Evolutionary conservation across 1,140 invertebrate species (phyloP).

Genomic region (Lasaia peninsularis): DNA sequence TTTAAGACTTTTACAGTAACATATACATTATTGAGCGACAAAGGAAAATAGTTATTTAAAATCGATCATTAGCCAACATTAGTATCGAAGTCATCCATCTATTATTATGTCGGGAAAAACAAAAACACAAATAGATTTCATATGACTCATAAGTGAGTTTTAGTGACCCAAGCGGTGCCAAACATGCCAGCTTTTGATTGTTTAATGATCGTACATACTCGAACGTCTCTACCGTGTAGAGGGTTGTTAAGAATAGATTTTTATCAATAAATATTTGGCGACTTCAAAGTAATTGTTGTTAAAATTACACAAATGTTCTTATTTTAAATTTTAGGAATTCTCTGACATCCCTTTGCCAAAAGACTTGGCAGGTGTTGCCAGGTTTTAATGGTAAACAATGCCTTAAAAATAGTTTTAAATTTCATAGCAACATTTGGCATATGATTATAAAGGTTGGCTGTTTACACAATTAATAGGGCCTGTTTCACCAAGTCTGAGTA

Average conservation of each 20-base stretch:
- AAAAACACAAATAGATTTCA: constrained; percentile 9
- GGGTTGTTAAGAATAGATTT: not conserved
- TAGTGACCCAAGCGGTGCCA: constrained; percentile 28
- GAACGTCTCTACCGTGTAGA: not conserved
- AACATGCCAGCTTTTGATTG: constrained; percentile 37
- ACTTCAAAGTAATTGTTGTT: constrained; percentile 2
- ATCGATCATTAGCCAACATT: not conserved
- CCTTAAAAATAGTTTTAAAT: too few species aligned
- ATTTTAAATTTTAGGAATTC: too few species aligned
- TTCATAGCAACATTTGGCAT: too few species aligned
- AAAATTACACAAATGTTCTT: too few species aligned
- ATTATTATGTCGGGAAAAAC: not conserved
- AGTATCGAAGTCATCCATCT: constrained; percentile 8
- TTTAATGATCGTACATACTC: constrained; percentile 8
- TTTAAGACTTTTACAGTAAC: too few species aligned
- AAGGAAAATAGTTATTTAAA: not conserved
- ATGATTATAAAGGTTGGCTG: too few species aligned
- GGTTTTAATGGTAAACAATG: not conserved
- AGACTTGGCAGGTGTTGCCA: not conserved
- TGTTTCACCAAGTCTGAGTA: too few species aligned
- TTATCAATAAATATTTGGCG: constrained; percentile 11
- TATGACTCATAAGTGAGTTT: constrained; percentile 10
- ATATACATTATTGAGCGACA: too few species aligned
- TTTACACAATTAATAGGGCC: not conserved
- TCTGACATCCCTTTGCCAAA: too few species aligned